Percentiles rank a stretch among this genome's conserved stretches.
Conservation (phyloP, 1,140 invertebrate genomes). For the Microplitis demolitor region DNA sequence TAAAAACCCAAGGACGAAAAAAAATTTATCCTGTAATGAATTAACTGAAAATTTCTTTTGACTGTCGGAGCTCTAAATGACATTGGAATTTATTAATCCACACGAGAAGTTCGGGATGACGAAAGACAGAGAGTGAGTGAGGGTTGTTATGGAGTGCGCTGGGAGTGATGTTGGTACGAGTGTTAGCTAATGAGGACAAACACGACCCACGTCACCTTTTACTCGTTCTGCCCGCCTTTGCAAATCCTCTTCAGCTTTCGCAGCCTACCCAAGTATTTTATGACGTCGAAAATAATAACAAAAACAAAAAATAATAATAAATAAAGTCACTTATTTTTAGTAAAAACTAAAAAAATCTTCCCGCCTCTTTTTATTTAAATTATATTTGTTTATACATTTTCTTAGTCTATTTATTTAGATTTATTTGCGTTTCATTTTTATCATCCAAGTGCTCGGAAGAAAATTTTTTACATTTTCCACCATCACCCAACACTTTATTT, state of each 20-base stretch:
- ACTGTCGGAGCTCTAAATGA: not conserved
- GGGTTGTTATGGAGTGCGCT: slow-evolving; percentile 13
- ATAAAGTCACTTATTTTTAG: not conserved
- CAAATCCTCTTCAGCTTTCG: not conserved
- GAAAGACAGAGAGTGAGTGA: slow-evolving; percentile 13
- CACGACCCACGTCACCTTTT: slow-evolving; percentile 2
- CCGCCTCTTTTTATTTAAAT: no score
- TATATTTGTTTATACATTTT: no score
- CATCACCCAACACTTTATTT: no score
- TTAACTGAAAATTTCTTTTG: not conserved
- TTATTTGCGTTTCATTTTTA: no score
- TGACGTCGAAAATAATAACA: not conserved
- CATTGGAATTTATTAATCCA: slow-evolving; percentile 12
- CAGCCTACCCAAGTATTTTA: not conserved
- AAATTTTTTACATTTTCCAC: no score
- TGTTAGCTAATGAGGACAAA: slow-evolving; percentile 30
- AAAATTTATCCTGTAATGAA: no score
- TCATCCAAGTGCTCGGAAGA: no score
- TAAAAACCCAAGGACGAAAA: no score
- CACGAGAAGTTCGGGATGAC: not conserved
- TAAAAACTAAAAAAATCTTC: no score
- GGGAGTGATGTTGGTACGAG: not conserved
- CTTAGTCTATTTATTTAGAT: no score
- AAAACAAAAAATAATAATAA: not conserved
- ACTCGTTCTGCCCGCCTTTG: not conserved